Evolutionary conservation across 1,140 invertebrate genomes (phyloP).

Genomic region (Doryteuthis pealeii): DNA sequence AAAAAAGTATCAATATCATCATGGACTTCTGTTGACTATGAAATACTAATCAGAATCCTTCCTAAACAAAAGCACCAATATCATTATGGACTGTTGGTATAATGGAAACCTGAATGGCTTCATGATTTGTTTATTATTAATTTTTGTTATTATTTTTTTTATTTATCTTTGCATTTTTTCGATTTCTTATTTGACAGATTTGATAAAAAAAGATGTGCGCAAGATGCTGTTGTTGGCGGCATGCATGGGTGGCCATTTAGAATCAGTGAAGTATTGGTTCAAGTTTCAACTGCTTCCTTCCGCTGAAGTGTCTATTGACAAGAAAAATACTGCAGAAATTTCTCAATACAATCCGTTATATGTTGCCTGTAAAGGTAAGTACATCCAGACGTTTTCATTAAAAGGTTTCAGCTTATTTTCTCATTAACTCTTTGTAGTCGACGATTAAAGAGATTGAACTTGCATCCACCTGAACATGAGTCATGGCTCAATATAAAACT

Average conservation of each 20-base stretch:
- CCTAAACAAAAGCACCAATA: too few species aligned
- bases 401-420: too few species aligned
- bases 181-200: slow-evolving; percentile 23
- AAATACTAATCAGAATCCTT: too few species aligned
- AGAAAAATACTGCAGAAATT: slow-evolving; percentile 77
- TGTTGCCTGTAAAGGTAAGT: slow-evolving; percentile 66
- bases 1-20: too few species aligned
- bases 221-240: slow-evolving; percentile 40
- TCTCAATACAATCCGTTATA: slow-evolving; percentile 68
- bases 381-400: not conserved
- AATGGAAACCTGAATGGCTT: not conserved
- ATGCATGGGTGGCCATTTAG: slow-evolving; percentile 37
- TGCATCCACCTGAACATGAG: too few species aligned
- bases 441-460: too few species aligned
- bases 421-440: too few species aligned
- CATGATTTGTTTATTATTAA: too few species aligned
- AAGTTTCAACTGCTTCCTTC: slow-evolving; percentile 37
- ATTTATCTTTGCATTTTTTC: too few species aligned
- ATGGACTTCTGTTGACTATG: too few species aligned
- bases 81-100: not conserved
- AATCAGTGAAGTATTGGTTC: slow-evolving; percentile 34
- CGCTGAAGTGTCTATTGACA: slow-evolving; percentile 37
- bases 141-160: too few species aligned
- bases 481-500: too few species aligned
- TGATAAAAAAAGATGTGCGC: slow-evolving; percentile 32